Evolutionary conservation across 2,797 vertebrate species (phyloP), one percentile per base, ranked within the genome.

Genomic region (Xiphorhynchus erythropygius): DNA sequence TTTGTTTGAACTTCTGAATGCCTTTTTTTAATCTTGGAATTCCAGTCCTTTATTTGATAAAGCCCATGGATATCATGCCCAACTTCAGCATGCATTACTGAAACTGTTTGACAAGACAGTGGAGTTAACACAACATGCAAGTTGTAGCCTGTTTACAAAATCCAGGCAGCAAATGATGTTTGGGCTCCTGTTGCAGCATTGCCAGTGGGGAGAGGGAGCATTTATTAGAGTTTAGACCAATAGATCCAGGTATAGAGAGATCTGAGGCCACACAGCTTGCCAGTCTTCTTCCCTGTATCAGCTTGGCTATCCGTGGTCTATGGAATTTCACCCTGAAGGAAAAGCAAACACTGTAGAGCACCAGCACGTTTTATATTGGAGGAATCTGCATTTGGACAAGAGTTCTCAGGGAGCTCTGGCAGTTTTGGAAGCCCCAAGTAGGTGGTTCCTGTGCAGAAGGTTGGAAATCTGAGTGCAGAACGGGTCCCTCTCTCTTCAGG

Each of bases 61-160:
- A 85, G n/a, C 50, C 49, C 30, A 1, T 0, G 0, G 10, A 25
- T 71, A 21, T 74, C 18, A 7, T 4, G 11, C 42, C 28, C 52
- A 59, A 0, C 13, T 32, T 32, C 87, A 75, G n/a, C 1, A 5
- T 3, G 18, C 10, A 0, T 55, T 78, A 12, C 15, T 52, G 62
- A 37, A 73, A 15, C 41, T 39, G 41, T 42, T 50, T 87, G 74
- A 62, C 24, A 33, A 32, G 74, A 6, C 69, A 32, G 19, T 4
- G 25, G 46, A 63, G 52, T 30, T 46, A 67, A 47, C 49, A 32
- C 52, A 55, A 37, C 44, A 5, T 22, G 46, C 56, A 74, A n/a
- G 22, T 53, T 28, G 7, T 21, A 21, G 28, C 3, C 23, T n/a
- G 19, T 57, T 79, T 55, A 41, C 47, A n/a, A 73, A 90, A 35